Evolutionary conservation across 2,797 vertebrate genomes (phyloP).

Genomic region (Rhadinocentrus ornatus): DNA sequence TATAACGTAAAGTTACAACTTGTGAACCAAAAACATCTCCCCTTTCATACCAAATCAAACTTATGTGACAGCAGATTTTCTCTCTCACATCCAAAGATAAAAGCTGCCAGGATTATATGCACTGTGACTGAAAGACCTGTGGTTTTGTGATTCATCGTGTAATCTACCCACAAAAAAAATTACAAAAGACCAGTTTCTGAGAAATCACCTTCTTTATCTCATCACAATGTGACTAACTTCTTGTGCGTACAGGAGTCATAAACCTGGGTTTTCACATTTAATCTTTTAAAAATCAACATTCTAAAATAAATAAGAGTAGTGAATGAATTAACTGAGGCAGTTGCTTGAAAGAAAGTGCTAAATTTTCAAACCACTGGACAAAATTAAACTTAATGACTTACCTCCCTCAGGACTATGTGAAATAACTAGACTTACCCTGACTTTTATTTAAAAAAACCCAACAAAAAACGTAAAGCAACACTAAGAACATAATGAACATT

Average conservation of each 20-base stretch:
- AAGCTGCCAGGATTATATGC: not conserved
- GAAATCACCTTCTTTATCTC: not conserved
- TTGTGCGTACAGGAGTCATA: not conserved
- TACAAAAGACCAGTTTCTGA: conserved; percentile 24
- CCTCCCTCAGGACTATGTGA: not conserved
- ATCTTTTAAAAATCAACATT: not conserved
- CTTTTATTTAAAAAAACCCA: not conserved
- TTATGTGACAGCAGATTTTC: not conserved
- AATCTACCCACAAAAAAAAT: not conserved
- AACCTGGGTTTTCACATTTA: not conserved
- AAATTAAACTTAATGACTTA: not conserved
- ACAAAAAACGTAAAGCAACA: not conserved
- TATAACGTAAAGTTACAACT: not conserved
- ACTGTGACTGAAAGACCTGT: conserved; percentile 3
- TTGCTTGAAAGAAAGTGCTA: not conserved
- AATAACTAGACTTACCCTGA: not conserved
- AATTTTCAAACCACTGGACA: not conserved
- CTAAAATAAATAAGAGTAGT: not conserved
- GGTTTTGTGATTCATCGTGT: conserved; percentile 20
- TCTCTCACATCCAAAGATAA: not conserved
- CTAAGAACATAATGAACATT: not conserved
- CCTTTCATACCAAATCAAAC: not conserved
- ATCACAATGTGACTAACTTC: not conserved
- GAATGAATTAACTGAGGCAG: not conserved
- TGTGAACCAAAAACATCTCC: not conserved